phyloP scores from a whole-genome alignment of 92 coral and sea anemone species.

The Palythoa heliodiscus region DNA sequence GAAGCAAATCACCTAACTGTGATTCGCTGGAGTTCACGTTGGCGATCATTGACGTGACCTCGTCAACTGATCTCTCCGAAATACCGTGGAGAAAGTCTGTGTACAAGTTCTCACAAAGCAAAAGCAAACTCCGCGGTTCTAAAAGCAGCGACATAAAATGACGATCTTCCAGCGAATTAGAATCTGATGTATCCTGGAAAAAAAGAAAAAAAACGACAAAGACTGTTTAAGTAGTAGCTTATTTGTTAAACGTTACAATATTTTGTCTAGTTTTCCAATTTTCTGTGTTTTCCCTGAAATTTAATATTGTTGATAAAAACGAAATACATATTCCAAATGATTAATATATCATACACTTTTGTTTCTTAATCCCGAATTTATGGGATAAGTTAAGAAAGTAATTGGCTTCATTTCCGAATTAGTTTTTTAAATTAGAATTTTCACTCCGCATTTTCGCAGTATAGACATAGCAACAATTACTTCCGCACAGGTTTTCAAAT shows the following conservation, averaged over 20 bases:
- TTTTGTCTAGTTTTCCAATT: no score
- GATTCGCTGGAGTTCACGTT: slow-evolving; percentile 69
- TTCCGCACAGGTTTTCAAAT: no score
- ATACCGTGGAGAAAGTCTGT: slow-evolving; percentile 88
- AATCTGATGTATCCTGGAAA: slow-evolving; percentile 8
- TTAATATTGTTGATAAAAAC: neutral
- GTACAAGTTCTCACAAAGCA: slow-evolving; percentile 84
- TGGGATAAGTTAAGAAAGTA: no score
- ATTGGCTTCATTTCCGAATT: no score
- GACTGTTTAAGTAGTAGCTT: no score
- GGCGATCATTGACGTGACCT: slow-evolving; percentile 52
- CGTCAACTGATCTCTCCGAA: slow-evolving; percentile 67
- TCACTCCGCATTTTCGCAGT: no score
- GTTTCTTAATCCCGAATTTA: neutral
- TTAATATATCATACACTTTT: neutral
- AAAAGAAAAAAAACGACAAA: neutral
- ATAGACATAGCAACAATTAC: no score
- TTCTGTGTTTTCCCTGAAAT: neutral
- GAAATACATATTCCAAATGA: no score
- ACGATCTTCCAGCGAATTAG: slow-evolving; percentile 60
- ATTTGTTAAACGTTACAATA: no score
- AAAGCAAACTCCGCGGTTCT: slow-evolving; percentile 87
- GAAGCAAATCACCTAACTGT: slow-evolving; percentile 62
- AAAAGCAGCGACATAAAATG: slow-evolving; percentile 83
- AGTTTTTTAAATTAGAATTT: no score